Evolutionary conservation across 2,888 invertebrate species (phyloP), one percentile per base, ranked within the genome.

Genomic region (Latrodectus elegans): DNA sequence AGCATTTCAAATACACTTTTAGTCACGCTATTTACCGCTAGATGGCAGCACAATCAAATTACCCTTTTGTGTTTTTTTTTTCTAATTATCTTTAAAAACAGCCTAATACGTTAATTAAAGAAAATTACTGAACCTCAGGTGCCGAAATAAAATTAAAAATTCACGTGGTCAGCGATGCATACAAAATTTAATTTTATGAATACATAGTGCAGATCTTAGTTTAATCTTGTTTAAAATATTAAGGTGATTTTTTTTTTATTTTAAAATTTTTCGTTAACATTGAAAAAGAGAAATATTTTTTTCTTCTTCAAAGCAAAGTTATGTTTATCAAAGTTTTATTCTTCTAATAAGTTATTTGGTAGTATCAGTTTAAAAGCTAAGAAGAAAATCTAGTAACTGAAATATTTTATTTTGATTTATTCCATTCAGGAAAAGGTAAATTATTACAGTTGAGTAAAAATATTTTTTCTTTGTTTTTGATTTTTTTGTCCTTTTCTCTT

Each of bases 31-130:
- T 22, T 9, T 17, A 8, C 55, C 86, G 81, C n/a, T 87, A 87
- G 86, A 87, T 87, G 86, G 86, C 86, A 87, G 86, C 86, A 87
- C 86, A 52, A 14, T 72, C 72, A 82, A 81, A 81, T 67, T 49
- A 55, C 49, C 11, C 26, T 60, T 64, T 77, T 77, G 81, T 77
- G 81, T 77, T 87, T 67, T 77, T 51, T 80, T 86, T 86, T 38
- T 38, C 1, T 38, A 38, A 38, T 38, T 38, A 38, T 38, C 6
- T 38, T 38, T 38, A 6, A 80, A 72, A 70, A 70, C 71, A 65
- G 71, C 6, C 52, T 81, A 78, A 84, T 81, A 67, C 53, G 81
- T 87, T 87, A 82, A 87, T 87, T 81, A 81, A 72, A 71, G 77
- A 53, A 80, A 86, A 86, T 80, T 80, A 86, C 85, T 80, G 71